phyloP scores from a whole-genome alignment of 1,140 invertebrate species.

The Pseudomyrmex cubaensis region DNA sequence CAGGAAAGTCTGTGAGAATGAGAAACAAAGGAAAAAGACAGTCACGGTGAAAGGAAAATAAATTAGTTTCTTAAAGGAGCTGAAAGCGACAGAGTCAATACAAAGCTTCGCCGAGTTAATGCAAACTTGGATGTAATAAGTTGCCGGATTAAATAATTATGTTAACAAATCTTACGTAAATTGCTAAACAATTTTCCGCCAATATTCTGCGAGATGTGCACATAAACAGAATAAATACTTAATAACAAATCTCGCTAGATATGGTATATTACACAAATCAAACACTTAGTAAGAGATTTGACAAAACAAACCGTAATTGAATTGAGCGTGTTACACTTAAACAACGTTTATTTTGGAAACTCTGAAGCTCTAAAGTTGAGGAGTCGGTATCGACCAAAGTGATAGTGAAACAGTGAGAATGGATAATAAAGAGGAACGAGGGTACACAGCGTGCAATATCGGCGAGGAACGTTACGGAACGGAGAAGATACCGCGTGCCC shows the following conservation, averaged over 20 bases:
- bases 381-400: neutral
- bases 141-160: neutral
- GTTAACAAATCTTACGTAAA: neutral
- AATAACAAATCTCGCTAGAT: neutral
- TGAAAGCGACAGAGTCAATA: neutral
- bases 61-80: neutral
- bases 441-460: constrained; percentile 26
- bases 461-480: constrained; percentile 25
- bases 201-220: neutral
- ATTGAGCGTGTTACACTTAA: neutral
- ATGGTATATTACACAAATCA: neutral
- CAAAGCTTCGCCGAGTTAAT: neutral
- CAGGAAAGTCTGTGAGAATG: neutral
- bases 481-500: constrained; percentile 4
- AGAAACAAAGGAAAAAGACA: neutral
- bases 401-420: constrained; percentile 19
- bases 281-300: neutral
- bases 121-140: neutral
- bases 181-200: neutral
- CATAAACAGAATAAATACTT: neutral
- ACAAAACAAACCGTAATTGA: constrained; percentile 13
- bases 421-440: constrained; percentile 24
- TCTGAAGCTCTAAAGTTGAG: neutral
- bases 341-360: neutral
- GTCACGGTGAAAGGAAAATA: neutral